Conservation (phyloP, 92 coral and sea anemone genomes). For the Chrysogorgia sp. region DNA sequence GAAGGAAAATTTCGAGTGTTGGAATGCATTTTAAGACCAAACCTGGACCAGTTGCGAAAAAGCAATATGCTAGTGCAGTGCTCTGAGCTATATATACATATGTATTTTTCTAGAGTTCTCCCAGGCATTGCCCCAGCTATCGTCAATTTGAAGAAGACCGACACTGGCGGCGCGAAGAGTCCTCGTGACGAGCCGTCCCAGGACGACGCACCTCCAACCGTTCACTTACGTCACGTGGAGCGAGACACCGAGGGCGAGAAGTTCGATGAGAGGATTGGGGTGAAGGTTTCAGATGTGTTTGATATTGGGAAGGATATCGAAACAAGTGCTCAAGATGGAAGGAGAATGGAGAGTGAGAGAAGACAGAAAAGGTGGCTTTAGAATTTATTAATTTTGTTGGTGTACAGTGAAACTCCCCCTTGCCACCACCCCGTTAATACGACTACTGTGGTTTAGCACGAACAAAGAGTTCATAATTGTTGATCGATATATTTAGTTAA, state of each 20-base stretch:
- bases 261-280: slow-evolving; percentile 85
- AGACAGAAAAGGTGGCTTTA: slow-evolving; percentile 40
- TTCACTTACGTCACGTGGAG: slow-evolving; percentile 81
- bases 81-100: no score
- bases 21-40: no score
- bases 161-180: slow-evolving; percentile 53
- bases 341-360: not conserved
- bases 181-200: slow-evolving; percentile 81
- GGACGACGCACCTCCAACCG: slow-evolving; percentile 27
- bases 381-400: not conserved
- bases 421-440: no score
- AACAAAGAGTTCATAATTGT: no score
- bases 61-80: no score
- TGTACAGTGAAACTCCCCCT: not conserved
- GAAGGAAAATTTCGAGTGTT: no score
- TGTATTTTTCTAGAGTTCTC: slow-evolving; percentile 1
- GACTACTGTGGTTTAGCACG: no score
- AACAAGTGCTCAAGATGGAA: slow-evolving; percentile 53
- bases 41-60: no score
- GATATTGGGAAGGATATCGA: slow-evolving; percentile 83
- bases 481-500: no score
- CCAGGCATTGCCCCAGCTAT: slow-evolving; percentile 32
- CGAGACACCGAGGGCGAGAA: slow-evolving; percentile 58
- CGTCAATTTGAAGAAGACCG: slow-evolving; percentile 34
- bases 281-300: slow-evolving; percentile 84